Base-by-base conservation (phyloP, 2,797 vertebrate genomes). In the Caiman crocodilus region DNA sequence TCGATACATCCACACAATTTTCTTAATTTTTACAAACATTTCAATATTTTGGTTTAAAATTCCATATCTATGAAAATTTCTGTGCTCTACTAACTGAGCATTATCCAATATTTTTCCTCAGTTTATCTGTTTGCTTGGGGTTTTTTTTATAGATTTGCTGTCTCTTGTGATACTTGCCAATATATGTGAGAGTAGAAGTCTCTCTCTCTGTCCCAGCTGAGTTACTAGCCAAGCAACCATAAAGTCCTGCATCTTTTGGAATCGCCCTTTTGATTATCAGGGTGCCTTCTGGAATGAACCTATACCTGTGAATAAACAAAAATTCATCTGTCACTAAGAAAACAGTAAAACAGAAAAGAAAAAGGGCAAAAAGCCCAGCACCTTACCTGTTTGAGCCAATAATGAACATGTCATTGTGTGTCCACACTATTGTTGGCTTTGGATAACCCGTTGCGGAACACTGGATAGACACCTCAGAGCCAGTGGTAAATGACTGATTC, bases 221-320 rank as follows among this genome's bases (percentile, higher is more conserved):
- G 90, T 99, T 99, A 97, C 98, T 99, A 88, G 98, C 99, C 93
- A 99, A 97, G 92, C 99, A 99, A 84, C 98, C 98, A 63, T 99
- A 99, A n/a, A 97, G 76, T n/a, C 99, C 99, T 91, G 97, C 98
- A 90, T 99, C 99, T 94, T 98, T 99, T 82, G 96, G 96, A 96
- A 97, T 79, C 56, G 97, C 95, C 92, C 98, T 98, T 96, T 96
- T 99, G 91, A 99, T 98, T 73, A 98, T 90, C 94, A 99, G 97
- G 10, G 98, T 98, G 20, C 99, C 99, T 94, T 99, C 98, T 69
- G 98, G 95, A 25, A 96, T 98, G 97, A 99, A 96, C 89, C 98
- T 98, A 90, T 99, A 98, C 93, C 99, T 99, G 96, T 25, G 67
- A 84, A 90, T 75, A 83, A 67, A 96, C 18, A 93, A 20, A 9